A percentile compares a stretch with the other conserved stretches of the same genome.
Evolutionary conservation across 1,140 invertebrate genomes (phyloP).

Genomic region (Aphelinus atriplicis): DNA sequence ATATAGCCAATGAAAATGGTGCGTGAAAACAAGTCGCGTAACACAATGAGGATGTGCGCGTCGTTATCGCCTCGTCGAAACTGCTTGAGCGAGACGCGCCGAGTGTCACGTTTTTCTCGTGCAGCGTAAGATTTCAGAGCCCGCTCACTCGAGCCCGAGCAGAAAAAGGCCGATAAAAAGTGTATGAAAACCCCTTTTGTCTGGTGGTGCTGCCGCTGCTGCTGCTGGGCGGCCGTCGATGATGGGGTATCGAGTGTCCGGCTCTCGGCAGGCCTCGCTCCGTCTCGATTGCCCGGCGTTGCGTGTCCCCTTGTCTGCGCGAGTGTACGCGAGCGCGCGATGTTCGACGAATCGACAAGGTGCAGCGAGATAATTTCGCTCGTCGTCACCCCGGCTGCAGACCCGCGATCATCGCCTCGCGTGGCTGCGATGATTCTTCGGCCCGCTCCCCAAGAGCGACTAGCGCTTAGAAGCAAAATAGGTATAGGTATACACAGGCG

Average conservation of each 20-base stretch:
- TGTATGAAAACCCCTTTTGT: constrained; percentile 29
- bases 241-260: constrained; percentile 33
- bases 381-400: too few species aligned
- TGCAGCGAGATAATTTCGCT: too few species aligned
- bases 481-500: not conserved
- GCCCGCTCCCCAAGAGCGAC: not conserved
- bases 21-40: not conserved
- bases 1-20: too few species aligned
- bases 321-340: too few species aligned
- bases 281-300: not conserved
- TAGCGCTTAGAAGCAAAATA: not conserved
- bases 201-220: not conserved
- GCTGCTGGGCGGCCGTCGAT: not conserved
- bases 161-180: constrained; percentile 16
- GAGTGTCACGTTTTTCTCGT: too few species aligned
- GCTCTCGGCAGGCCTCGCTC: constrained; percentile 8
- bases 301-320: too few species aligned
- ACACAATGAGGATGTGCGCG: constrained; percentile 19
- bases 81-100: not conserved
- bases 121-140: constrained; percentile 27
- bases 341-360: too few species aligned
- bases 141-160: not conserved
- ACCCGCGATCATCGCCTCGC: too few species aligned
- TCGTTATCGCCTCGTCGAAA: constrained; percentile 24
- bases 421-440: too few species aligned